Base-by-base conservation (phyloP, 2,797 vertebrate species). In the Enteromius treurensis region DNA sequence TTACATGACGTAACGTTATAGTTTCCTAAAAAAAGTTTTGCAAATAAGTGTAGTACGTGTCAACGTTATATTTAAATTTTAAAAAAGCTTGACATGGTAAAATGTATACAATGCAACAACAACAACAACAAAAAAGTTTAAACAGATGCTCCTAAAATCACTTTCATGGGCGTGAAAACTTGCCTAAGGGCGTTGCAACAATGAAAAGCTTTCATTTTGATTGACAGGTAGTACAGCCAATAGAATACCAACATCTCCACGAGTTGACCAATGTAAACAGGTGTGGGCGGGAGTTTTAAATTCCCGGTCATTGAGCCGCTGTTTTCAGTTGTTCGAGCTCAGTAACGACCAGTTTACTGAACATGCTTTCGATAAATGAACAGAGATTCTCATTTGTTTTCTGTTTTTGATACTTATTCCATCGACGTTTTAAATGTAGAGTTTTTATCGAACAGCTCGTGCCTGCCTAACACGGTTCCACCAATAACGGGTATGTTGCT, bases 271-370 rank as follows among this genome's bases (percentile, higher is more conserved):
- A 90, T 89, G 77, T 10, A 34, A 23, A 34, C 6, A 55, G 26
- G 51, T 26, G 55, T 53, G 85, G 90, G 88, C 87, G 88, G 89
- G 83, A 55, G 69, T 88, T 88, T 87, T 77, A 80, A 86, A 87
- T 88, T 90, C 90, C 88, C 90, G 90, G 89, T 88, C 86, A 77
- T 64, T 88, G 87, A 87, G 84, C 89, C 89, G 90, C 89, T 91
- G 87, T 68, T 85, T 87, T 88, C 83, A 86, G 83, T 88, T 84
- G 87, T 87, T 86, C 26, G 14, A 68, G 47, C 37, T 73, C 70
- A 32, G 80, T 45, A 85, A 88, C 84, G 70, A 86, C 40, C 82
- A 73, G 19, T 51, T 62, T 34, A 10, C 4, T 45, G 32, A 69
- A 11, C 23, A 75, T 55, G 77, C 1, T 15, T 34, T 68, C 21